Conservation (phyloP, 1,140 invertebrate genomes). For the Mizuhopecten yessoensis region DNA sequence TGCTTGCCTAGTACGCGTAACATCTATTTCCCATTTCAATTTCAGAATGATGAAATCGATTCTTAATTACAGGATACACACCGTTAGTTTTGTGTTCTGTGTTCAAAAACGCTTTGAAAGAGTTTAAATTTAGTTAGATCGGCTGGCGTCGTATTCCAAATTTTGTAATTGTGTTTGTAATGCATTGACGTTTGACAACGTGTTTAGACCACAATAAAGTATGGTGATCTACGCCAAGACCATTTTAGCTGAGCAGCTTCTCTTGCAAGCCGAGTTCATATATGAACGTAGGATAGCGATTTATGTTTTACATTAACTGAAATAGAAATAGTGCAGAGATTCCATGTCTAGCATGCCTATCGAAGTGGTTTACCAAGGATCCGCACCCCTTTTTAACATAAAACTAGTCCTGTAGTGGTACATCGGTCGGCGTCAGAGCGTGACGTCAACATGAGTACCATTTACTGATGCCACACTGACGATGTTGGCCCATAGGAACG, state of each 20-base stretch:
- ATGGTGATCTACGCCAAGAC: neutral
- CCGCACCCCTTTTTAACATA: neutral
- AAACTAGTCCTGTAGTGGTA: neutral
- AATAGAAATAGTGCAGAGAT: neutral
- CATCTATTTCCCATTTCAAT: neutral
- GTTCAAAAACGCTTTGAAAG: neutral
- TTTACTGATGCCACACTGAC: neutral
- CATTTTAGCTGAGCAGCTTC: neutral
- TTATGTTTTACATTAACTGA: neutral
- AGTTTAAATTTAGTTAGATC: neutral
- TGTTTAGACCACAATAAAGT: neutral
- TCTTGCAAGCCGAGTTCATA: neutral
- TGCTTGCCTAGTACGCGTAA: neutral
- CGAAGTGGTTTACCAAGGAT: neutral
- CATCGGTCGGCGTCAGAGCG: neutral
- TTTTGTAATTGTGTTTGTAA: constrained; percentile 10
- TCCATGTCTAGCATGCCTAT: neutral
- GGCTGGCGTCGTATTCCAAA: constrained; percentile 1
- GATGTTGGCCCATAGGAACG: neutral
- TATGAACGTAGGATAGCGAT: neutral
- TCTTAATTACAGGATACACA: neutral
- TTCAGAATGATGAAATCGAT: constrained; percentile 6
- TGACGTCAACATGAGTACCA: neutral
- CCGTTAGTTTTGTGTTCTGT: neutral
- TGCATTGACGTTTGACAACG: neutral